Base-by-base conservation (phyloP, 92 coral and sea anemone species). In the Siderastrea radians region DNA sequence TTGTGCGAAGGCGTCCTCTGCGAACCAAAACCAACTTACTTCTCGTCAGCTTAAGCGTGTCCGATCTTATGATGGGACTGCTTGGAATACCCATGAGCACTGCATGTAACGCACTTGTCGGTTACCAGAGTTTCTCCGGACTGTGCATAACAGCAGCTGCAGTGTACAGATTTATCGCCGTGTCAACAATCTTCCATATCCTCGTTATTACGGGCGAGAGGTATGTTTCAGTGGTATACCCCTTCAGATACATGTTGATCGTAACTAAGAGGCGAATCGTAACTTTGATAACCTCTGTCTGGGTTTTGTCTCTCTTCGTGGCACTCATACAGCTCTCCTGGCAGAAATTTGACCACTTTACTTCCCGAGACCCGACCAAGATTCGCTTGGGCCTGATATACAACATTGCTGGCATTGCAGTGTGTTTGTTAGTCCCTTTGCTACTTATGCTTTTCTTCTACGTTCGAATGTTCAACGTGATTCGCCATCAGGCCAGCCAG, bases 171-270 rank as follows among this genome's bases (percentile, higher is more conserved):
- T 88, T 94, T 38, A 89, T 93, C 73, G 99, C 99, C 66, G 96
- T 94, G 68, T 96, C 98, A 47, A 96, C 99, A 58, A 96, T 96
- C 64, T 94, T 93, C 75, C 99, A 96, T 62, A 96, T 96, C 57
- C 89, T 96, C 54, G 95, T 94, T 5, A 93, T 96, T 26, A 96
- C 99, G 4, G 90, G 91, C 6, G 99, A 96, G 54, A 83, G 98
- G 43, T 96, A 96, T 82, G 89, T 95, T 48, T 94, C 98, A 1
- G 96, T 96, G 48, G 91, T 96, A 3, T 90, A 89, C 26, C 99
- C 99, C 45, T 84, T 96, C 48, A 85, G 86, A 49, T 97, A 95
- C 73, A 88, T 93, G 68, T 54, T 84, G 7, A 84, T 90, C 69
- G 97, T 97, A n/a, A 95, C 96, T 14, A 91, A 92, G 78, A 83